phyloP scores from a whole-genome alignment of 2,797 vertebrate genomes.

The Xiphophorus birchmanni region DNA sequence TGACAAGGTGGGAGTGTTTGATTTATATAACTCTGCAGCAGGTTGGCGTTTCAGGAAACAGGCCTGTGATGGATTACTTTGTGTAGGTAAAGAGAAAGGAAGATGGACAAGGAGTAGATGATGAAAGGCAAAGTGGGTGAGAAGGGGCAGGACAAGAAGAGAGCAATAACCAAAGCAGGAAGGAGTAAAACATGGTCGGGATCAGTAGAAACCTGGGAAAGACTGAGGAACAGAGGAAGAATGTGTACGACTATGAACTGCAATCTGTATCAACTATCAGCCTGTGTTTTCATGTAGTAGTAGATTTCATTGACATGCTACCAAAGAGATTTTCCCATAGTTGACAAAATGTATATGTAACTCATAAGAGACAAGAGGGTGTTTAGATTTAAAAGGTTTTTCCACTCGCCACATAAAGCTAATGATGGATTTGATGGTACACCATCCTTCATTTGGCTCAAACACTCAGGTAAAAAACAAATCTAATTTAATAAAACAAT shows the following conservation, averaged over 20 bases:
- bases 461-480: neutral
- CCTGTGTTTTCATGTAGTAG: no score
- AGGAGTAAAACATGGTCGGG: neutral
- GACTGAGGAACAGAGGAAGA: neutral
- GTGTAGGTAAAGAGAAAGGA: neutral
- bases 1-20: constrained; percentile 41
- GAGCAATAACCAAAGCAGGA: constrained; percentile 5
- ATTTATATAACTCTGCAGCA: constrained; percentile 58
- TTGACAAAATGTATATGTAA: neutral
- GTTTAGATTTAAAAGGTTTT: neutral
- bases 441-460: neutral
- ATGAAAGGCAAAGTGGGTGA: constrained; percentile 7
- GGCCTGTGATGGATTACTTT: constrained; percentile 41
- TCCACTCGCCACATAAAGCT: neutral
- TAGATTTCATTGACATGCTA: neutral
- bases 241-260: neutral
- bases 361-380: neutral
- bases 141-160: neutral
- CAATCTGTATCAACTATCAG: neutral
- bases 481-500: neutral
- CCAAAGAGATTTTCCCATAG: neutral
- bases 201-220: neutral
- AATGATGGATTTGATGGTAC: neutral
- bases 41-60: constrained; percentile 42
- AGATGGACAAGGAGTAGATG: constrained; percentile 17